Base-by-base conservation (phyloP, 1,140 invertebrate species). In the Drosophila simulans region DNA sequence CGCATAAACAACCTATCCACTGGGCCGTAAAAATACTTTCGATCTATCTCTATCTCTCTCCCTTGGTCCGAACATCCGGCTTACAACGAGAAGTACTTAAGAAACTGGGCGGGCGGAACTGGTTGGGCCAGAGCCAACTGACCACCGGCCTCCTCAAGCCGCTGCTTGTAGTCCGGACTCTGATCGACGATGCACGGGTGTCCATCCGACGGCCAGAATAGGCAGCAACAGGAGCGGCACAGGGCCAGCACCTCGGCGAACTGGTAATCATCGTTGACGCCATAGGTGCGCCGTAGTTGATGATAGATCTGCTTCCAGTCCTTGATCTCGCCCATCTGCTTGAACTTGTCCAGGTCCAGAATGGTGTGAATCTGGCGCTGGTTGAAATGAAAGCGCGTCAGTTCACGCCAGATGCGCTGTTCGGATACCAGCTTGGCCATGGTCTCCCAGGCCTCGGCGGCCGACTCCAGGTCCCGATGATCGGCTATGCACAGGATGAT, bases 181-280 rank as follows among this genome's bases (percentile, higher is more conserved):
- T 94, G 95, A 90, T 97, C 96, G 4, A 96, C 96, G 71, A 98
- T 96, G 91, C 97, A 98, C 0, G 97, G 97, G 92, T 98, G 97
- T 0, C 97, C 97, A 46, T 97, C 94, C 1, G 96, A 97, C 79
- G 98, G 96, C 98, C 98, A 99, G 92, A 99, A 99, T 37, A 99
- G 94, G 91, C 97, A 98, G 81, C 98, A 96, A 93, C 98, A 99
- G 92, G 98, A 97, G 66, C 97, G 95, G 92, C 98, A 99, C 43
- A 99, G 93, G 46, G 98, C 97, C 68, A 99, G 94, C 92, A 97
- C 97, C 93, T 99, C 98, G 1, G 98, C 97, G 93, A 97, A 99
- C 81, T 95, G 94, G 22, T 94, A 92, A 71, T 98, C 97, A 93
- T 99, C 98, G 68, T 96, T 95, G 17, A 98, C 93, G 17, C 98